These are phyloP conservation scores for Buathra laborator DNA, from an alignment of 2,888 invertebrate genomes.

Conservation along the genomic window DNA sequence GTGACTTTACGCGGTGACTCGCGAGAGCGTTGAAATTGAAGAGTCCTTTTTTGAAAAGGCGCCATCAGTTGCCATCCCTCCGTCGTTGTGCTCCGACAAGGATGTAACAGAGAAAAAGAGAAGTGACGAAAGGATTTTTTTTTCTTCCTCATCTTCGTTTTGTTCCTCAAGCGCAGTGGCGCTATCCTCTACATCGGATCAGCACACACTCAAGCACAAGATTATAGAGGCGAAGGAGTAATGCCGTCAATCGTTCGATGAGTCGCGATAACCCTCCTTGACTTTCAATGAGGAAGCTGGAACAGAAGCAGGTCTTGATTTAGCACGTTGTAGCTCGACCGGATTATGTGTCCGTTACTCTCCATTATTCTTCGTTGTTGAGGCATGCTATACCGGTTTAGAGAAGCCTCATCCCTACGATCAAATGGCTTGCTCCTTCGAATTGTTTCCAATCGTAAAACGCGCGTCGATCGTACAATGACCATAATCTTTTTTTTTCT, in stretches of 20 bases:
- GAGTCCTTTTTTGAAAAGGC: constrained; percentile 35
- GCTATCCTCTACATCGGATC: neutral
- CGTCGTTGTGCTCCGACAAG: neutral
- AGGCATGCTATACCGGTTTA: neutral
- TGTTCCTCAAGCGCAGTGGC: neutral
- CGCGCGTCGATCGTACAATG: neutral
- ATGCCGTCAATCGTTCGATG: constrained; percentile 19
- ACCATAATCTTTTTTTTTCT: too few relatives aligned
- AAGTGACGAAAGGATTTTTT: constrained; percentile 16
- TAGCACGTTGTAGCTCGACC: neutral
- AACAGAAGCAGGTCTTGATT: neutral
- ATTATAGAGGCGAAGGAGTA: neutral
- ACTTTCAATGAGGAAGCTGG: constrained; percentile 35
- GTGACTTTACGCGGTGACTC: constrained; percentile 60
- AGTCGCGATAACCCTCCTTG: constrained; percentile 5
- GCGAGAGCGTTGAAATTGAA: constrained; percentile 63
- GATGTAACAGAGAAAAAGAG: constrained; percentile 19
- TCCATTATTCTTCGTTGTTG: neutral
- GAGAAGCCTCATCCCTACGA: neutral
- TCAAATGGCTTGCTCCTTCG: neutral
- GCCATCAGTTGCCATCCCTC: neutral
- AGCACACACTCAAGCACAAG: neutral
- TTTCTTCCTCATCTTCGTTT: constrained; percentile 1
- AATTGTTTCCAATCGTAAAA: neutral
- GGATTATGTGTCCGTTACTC: neutral